These are phyloP conservation scores for Microctenopoma steveboyesi DNA, from an alignment of 2,797 vertebrate genomes.

Conservation along the genomic window DNA sequence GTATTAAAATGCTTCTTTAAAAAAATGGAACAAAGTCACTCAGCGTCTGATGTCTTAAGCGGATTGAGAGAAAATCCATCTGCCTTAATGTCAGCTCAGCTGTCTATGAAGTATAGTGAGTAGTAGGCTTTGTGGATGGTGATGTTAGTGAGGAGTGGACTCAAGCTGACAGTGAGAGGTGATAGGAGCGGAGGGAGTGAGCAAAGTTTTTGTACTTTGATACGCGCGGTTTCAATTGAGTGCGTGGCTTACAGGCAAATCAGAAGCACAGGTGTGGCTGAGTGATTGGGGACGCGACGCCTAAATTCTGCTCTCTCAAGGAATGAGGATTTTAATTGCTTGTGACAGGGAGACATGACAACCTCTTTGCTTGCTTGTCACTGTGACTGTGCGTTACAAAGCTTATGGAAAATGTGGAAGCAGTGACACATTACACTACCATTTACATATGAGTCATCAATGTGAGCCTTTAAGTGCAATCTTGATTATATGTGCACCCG, in stretches of 20 bases:
- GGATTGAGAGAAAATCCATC: constrained; percentile 85
- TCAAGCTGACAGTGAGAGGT: constrained; percentile 64
- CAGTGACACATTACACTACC: constrained; percentile 27
- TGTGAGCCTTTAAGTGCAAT: constrained; percentile 1
- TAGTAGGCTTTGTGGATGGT: constrained; percentile 63
- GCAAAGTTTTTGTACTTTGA: constrained; percentile 40
- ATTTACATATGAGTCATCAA: constrained; percentile 35
- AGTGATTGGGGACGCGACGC: constrained; percentile 37
- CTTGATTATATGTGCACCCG: constrained; percentile 7
- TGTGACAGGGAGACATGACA: constrained; percentile 60
- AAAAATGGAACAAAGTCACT: constrained; percentile 79
- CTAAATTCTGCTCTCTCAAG: constrained; percentile 39
- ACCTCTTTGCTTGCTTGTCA: constrained; percentile 55
- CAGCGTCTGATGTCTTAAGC: constrained; percentile 84
- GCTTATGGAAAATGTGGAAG: constrained; percentile 32
- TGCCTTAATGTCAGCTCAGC: constrained; percentile 79
- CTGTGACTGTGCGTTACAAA: constrained; percentile 46
- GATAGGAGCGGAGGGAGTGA: constrained; percentile 32
- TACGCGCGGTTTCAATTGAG: constrained; percentile 26
- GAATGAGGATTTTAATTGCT: constrained; percentile 60
- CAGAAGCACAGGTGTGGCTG: constrained; percentile 54
- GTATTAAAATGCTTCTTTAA: constrained; percentile 82
- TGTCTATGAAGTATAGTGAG: constrained; percentile 68
- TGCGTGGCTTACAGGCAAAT: constrained; percentile 38
- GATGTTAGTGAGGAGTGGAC: constrained; percentile 67